Evolutionary conservation across 2,797 vertebrate species (phyloP).

Genomic region (Odontamblyopus rebecca): DNA sequence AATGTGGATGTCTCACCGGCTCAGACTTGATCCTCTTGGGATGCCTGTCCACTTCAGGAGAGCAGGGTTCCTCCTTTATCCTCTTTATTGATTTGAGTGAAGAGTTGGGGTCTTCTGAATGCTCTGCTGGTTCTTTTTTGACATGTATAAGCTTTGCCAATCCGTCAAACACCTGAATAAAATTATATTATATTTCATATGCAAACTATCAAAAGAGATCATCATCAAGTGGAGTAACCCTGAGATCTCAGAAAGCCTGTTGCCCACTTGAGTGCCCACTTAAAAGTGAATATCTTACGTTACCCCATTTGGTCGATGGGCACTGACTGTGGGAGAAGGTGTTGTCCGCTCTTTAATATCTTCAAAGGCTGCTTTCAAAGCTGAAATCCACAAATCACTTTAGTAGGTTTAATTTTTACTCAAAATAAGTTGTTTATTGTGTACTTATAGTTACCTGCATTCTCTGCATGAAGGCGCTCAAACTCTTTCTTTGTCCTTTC

Average conservation of each 20-base stretch:
- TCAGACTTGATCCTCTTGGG: not conserved
- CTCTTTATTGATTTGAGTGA: not conserved
- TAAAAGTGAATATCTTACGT: not conserved
- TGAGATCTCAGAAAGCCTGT: not conserved
- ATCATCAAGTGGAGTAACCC: not conserved
- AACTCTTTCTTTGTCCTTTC: conserved; percentile 26
- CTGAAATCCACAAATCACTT: conserved; percentile 14
- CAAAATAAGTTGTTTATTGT: not conserved
- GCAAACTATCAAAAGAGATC: not conserved
- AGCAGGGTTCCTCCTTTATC: not conserved
- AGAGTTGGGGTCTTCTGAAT: not conserved
- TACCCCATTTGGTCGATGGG: conserved; percentile 18
- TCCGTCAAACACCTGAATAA: not conserved
- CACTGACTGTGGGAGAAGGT: not conserved
- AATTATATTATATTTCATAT: not conserved
- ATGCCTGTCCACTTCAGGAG: accelerated
- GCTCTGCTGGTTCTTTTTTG: conserved; percentile 10
- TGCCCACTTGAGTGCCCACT: not conserved
- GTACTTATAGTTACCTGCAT: conserved; percentile 33
- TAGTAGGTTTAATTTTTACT: not conserved
- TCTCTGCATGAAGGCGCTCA: conserved; percentile 15
- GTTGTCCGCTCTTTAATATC: conserved; percentile 3
- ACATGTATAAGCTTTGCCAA: accelerated
- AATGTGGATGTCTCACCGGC: conserved; percentile 27
- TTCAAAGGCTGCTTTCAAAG: conserved; percentile 22